Conservation (phyloP, 2,888 invertebrate species). For the Stenurella melanura region DNA sequence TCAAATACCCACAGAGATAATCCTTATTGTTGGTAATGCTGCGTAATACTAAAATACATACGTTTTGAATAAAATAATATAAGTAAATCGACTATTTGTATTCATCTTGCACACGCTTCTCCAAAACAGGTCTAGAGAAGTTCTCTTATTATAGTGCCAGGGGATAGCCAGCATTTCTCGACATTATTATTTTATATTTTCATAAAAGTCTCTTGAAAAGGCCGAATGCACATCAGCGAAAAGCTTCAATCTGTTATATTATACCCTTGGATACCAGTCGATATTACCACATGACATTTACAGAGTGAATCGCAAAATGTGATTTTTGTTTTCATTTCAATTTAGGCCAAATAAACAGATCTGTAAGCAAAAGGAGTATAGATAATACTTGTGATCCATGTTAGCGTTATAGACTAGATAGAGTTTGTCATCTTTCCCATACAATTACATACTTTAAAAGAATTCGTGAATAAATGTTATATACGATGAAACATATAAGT, state of each 20-base stretch:
- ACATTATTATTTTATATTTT: constrained; percentile 35
- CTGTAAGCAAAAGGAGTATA: no score
- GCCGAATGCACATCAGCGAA: constrained; percentile 4
- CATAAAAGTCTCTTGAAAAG: constrained; percentile 18
- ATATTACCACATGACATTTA: constrained; percentile 16
- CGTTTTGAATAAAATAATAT: constrained; percentile 41
- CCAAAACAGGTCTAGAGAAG: constrained; percentile 12
- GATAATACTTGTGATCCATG: no score
- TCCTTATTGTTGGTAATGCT: constrained; percentile 15
- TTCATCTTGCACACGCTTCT: constrained; percentile 10
- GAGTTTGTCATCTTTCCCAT: no score
- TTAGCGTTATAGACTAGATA: no score
- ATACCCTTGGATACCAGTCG: constrained; percentile 4
- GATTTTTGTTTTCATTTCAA: not conserved
- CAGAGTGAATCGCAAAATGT: constrained; percentile 3
- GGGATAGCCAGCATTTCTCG: constrained; percentile 12
- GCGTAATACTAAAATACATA: constrained; percentile 17
- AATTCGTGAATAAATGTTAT: no score
- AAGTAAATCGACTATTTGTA: constrained; percentile 39
- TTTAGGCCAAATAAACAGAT: no score
- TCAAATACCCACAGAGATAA: constrained; percentile 29
- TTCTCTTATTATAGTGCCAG: constrained; percentile 9
- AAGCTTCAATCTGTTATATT: not conserved
- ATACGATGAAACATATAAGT: no score
- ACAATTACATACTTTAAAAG: no score